phyloP scores from a whole-genome alignment of 2,797 vertebrate genomes.

The Erithacus rubecula region DNA sequence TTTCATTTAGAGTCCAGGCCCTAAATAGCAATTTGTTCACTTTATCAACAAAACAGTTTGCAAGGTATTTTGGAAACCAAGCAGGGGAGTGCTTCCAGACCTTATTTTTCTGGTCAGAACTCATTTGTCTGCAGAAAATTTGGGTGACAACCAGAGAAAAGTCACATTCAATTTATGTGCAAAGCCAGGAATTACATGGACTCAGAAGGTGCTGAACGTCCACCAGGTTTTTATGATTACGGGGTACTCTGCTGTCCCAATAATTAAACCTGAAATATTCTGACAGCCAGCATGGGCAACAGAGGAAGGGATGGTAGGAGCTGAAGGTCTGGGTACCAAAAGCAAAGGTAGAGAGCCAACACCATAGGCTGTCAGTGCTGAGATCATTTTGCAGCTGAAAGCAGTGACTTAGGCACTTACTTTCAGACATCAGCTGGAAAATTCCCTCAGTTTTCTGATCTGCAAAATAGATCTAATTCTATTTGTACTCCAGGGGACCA shows the following conservation, averaged over 20 bases:
- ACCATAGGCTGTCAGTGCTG: neutral
- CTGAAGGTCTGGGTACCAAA: neutral
- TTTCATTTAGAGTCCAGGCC: neutral
- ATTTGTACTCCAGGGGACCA: neutral
- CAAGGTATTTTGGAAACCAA: neutral
- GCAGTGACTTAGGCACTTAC: neutral
- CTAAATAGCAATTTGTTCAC: conserved; percentile 39
- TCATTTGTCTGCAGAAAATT: neutral
- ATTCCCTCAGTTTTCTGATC: neutral
- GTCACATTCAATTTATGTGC: neutral
- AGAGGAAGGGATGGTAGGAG: neutral
- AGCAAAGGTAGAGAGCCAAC: neutral
- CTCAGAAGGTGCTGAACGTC: neutral
- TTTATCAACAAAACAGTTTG: neutral
- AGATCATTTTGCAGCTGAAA: neutral
- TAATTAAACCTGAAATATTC: conserved; percentile 21
- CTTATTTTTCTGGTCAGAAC: neutral
- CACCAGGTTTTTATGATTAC: neutral
- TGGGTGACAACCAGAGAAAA: conserved; percentile 10
- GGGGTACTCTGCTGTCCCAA: neutral
- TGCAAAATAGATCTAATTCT: neutral
- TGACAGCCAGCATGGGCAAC: neutral
- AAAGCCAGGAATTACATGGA: neutral
- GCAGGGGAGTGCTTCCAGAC: neutral
- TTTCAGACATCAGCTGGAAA: neutral